Base-by-base conservation (phyloP, 2,797 vertebrate genomes). In the Brachymystax lenok region DNA sequence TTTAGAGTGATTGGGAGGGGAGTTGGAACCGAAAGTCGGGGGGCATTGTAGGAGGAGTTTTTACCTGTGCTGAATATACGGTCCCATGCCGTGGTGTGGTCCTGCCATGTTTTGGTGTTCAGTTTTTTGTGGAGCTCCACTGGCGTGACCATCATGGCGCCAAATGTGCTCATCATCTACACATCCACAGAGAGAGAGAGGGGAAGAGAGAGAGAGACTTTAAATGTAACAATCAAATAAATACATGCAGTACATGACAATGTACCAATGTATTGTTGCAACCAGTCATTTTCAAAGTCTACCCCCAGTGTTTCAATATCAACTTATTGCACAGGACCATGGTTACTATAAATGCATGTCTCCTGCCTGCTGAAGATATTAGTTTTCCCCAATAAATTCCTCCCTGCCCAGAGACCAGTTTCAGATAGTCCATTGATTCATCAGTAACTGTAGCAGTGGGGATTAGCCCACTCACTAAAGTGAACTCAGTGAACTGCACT, bases 81-180 rank as follows among this genome's bases (percentile, higher is more conserved):
- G 85, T 99, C 98, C 98, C 98, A 99, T 0, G 98, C 98, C 14
- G 85, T 92, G 0, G 98, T 99, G 90, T 99, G 98, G 40, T 94
- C 92, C 85, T 96, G 94, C 98, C 98, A 99, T 5, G 95, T 95
- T 87, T 94, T 97, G 51, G 98, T 99, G 91, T 99, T 99, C 74
- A 99, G 84, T 61, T 84, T 90, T 87, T 91, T 96, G 88, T 99
- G 98, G 61, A 99, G 90, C 84, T 95, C 94, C 2, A 99, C 97
- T 0, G 98, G 98, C 1, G 97, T 99, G 61, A 99, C 96, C 95
- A 99, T 99, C 98, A 99, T 97, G 88, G 85, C 94, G 21, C 98
- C 98, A 46, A 99, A 99, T 0, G 95, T 97, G 80, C 95, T 95
- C 98, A 99, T 99, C 97, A 99, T 98, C 98, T 99, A 92, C 19